Base-by-base conservation (phyloP, 2,888 invertebrate species). In the Odontomyia ornata region DNA sequence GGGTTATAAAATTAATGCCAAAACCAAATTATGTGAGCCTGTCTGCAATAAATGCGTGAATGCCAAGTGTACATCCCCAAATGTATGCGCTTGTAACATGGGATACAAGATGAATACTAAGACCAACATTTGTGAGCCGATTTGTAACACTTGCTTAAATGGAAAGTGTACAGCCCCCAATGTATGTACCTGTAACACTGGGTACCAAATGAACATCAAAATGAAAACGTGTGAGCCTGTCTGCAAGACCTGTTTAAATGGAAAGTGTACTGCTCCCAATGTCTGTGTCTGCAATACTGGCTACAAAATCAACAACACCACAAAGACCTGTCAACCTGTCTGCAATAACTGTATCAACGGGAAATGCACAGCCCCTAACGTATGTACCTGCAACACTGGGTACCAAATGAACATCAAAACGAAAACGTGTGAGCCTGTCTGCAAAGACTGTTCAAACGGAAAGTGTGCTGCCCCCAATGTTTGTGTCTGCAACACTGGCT, bases 341-440 rank as follows among this genome's bases (percentile, higher is more conserved):
- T 69, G 69, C 25, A 23, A 13, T 18, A 69, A 69, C 21, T 69
- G 69, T 25, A 18, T 2, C 1, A 46, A 69, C n/a, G 69, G 69
- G 21, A 69, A 1, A 9, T 69, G 69, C 25, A 46, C 23, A 0
- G 69, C 46, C n/a, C 69, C 69, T 1, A 21, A 47, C 47, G 13
- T 15, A 13, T 69, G 69, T n/a, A 3, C 13, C 4, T 69, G 69
- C 47, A 69, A 69, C 25, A 25, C 11, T 1, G 23, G 47, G 5
- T 69, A 21, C 47, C 5, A 21, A 9, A 3, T 25, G 23, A 47
- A 47, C 13, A 0, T 47, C 1, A 15, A 9, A 1, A 47, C 13
- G 7, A 13, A 11, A 13, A 13, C 46, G n/a, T n/a, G n/a, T n/a
- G n/a, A n/a, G n/a, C n/a, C n/a, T n/a, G 27, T 71, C 11, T 71